Evolutionary conservation across 2,113 vertebrate genomes (phyloP), one percentile per base, ranked within the genome.

Genomic region (Bambusicola thoracicus): DNA sequence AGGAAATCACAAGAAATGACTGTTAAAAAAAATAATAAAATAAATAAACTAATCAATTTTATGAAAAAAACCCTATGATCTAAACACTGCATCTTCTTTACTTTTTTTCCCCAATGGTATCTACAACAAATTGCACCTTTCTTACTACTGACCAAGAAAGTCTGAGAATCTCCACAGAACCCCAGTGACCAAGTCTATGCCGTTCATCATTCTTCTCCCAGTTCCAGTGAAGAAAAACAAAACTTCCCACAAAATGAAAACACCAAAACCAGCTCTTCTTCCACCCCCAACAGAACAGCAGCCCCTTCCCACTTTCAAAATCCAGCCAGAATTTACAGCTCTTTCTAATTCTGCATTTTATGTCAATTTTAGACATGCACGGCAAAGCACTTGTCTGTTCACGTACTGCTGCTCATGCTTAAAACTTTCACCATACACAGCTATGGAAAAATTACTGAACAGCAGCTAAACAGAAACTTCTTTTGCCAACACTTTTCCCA

Each of bases 341-440:
- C 34, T 41, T 67, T 46, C 13, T 20, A 61, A 74, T 6, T 41
- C 24, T 24, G 22, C 5, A 24, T 68, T 68, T 76, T n/a, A 48
- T 10, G 27, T 18, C 62, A 73, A 10, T 76, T 36, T 69, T 41
- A 76, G 73, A 69, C 1, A 2, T 44, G 68, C 53, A 59, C 73
- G 24, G 17, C 27, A 29, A 48, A 69, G 20, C 18, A n/a, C 18
- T 20, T 58, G 30, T n/a, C 55, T 58, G 55, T 58, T 20, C 55
- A 56, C 2, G 11, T 40, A 44, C 0, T 27, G 17, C 34, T 87
- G 22, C 32, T 76, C 49, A 43, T 0, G 0, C 15, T 30, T 36
- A 56, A 66, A 79, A n/a, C 32, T 58, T 56, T 22, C 41, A 74
- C 6, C 13, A 30, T 68, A 62, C 5, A 40, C 38, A 88, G 21